Evolutionary conservation across 2,797 vertebrate species (phyloP).

Genomic region (Neostethus bicornis): DNA sequence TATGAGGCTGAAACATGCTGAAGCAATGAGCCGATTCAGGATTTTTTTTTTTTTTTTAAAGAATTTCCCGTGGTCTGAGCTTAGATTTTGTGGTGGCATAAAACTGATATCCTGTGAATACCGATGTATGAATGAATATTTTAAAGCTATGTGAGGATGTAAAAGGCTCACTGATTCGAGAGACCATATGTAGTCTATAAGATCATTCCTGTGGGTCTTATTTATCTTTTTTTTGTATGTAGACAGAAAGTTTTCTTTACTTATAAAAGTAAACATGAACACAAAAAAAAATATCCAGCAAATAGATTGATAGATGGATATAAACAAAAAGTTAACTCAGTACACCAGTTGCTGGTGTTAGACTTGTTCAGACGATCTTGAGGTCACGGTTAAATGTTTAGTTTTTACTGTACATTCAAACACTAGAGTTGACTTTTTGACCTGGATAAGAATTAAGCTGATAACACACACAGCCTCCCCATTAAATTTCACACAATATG

Average conservation of each 20-base stretch:
- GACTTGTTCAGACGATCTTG: no score
- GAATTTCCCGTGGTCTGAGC: neutral
- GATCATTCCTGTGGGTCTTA: neutral
- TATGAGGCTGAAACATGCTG: conserved; percentile 1
- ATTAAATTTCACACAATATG: conserved; percentile 8
- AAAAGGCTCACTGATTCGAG: neutral
- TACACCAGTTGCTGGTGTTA: no score
- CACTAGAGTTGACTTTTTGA: conserved; percentile 26
- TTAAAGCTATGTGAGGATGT: neutral
- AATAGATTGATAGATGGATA: no score
- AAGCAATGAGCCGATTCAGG: neutral
- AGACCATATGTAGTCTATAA: neutral
- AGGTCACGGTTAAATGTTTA: no score
- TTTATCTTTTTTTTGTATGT: neutral
- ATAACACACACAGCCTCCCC: conserved; percentile 28
- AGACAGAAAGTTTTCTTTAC: neutral
- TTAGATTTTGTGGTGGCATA: neutral
- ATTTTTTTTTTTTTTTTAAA: neutral
- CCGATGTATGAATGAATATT: neutral
- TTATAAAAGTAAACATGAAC: no score
- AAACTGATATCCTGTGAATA: neutral
- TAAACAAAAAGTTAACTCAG: no score
- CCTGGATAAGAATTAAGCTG: conserved; percentile 9
- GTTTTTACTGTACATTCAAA: conserved; percentile 1
- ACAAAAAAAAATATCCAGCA: no score